These are phyloP conservation scores for Marisa cornuarietis DNA, from an alignment of 1,140 invertebrate genomes.

Conservation along the genomic window DNA sequence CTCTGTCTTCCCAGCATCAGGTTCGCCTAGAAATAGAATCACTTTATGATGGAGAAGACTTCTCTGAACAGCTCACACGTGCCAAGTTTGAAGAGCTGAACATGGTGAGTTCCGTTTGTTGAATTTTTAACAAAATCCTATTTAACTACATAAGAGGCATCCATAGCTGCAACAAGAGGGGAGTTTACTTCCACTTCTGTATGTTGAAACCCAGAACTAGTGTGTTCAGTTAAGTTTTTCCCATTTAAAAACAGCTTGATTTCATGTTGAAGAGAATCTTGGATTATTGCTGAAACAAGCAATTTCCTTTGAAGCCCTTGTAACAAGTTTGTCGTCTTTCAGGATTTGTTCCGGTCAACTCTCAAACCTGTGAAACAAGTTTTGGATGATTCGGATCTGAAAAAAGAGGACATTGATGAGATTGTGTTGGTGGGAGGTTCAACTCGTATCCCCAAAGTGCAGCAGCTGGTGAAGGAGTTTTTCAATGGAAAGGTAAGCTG, in stretches of 20 bases:
- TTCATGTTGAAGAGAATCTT: too few relatives aligned
- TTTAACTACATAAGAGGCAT: too few relatives aligned
- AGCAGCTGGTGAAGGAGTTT: slow-evolving; percentile 98
- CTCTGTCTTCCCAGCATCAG: slow-evolving; percentile 93
- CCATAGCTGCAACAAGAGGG: too few relatives aligned
- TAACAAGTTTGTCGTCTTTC: slow-evolving; percentile 31
- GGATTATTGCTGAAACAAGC: too few relatives aligned
- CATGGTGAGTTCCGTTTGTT: slow-evolving; percentile 74
- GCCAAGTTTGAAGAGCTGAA: slow-evolving; percentile 99
- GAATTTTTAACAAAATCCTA: too few relatives aligned
- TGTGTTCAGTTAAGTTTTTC: too few relatives aligned
- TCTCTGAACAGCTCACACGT: slow-evolving; percentile 97
- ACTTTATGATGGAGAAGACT: slow-evolving; percentile 98
- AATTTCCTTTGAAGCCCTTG: background rate
- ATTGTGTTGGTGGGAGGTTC: slow-evolving; percentile 99
- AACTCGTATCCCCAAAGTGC: slow-evolving; percentile 98
- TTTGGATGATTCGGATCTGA: slow-evolving; percentile 97
- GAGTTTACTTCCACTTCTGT: too few relatives aligned
- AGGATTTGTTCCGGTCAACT: slow-evolving; percentile 96
- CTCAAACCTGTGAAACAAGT: slow-evolving; percentile 87
- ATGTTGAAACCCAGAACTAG: too few relatives aligned
- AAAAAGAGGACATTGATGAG: slow-evolving; percentile 98
- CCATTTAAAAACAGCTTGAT: too few relatives aligned
- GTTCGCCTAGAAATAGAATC: slow-evolving; percentile 99
- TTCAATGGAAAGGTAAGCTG: slow-evolving; percentile 76